Evolutionary conservation across 2,888 invertebrate genomes (phyloP).

Genomic region (Ischnus inquisitorius): DNA sequence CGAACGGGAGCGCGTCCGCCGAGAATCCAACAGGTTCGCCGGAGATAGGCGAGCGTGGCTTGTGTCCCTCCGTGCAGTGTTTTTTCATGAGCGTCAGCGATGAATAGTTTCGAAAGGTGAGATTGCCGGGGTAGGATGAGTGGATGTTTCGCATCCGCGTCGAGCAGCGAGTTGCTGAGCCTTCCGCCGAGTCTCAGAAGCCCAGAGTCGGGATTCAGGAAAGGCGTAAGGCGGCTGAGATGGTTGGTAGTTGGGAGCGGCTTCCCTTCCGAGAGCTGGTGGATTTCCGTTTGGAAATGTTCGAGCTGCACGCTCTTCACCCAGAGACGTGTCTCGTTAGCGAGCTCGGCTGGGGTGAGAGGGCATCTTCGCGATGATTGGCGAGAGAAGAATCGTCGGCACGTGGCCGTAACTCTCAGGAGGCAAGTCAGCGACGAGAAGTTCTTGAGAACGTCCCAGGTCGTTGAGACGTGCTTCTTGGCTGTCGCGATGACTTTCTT

Average conservation of each 20-base stretch:
- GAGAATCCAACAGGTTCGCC: constrained; percentile 61
- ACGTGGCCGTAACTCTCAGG: too few species aligned
- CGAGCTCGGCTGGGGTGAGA: too few species aligned
- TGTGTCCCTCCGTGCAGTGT: too few species aligned
- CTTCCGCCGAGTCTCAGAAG: constrained; percentile 54
- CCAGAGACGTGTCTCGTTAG: too few species aligned
- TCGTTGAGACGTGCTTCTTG: constrained; percentile 5
- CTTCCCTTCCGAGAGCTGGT: too few species aligned
- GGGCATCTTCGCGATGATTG: too few species aligned
- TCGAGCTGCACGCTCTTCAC: too few species aligned
- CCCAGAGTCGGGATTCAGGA: constrained; percentile 30
- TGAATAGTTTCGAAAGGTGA: constrained; percentile 39
- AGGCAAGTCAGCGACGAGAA: too few species aligned
- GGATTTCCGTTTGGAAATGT: too few species aligned
- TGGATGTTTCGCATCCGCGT: constrained; percentile 38
- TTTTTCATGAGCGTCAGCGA: constrained; percentile 51
- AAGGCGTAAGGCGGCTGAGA: too few species aligned
- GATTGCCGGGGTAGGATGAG: constrained; percentile 43
- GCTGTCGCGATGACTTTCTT: neutral
- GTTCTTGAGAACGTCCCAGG: constrained; percentile 34
- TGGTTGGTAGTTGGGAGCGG: too few species aligned
- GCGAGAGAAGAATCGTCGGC: too few species aligned
- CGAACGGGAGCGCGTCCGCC: constrained; percentile 49
- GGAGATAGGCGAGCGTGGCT: constrained; percentile 42
- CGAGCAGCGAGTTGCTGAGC: constrained; percentile 38